Conservation (phyloP, 2,797 vertebrate genomes). For the Etheostoma perlongum region DNA sequence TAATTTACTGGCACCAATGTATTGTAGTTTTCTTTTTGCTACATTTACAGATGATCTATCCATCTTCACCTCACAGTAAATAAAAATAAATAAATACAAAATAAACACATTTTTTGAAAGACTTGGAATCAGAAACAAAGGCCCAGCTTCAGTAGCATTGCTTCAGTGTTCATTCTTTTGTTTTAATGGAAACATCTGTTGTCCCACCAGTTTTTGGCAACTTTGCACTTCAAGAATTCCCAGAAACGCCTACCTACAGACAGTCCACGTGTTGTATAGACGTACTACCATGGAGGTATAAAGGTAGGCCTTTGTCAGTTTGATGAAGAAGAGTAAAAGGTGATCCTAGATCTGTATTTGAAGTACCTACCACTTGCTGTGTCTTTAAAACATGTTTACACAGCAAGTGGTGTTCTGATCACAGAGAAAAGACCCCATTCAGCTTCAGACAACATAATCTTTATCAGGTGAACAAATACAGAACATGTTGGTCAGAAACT, state of each 20-base stretch:
- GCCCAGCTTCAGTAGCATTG: conserved; percentile 53
- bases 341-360: conserved; percentile 35
- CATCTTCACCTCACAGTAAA: conserved; percentile 80
- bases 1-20: conserved; percentile 82
- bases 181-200: conserved; percentile 43
- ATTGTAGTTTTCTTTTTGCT: conserved; percentile 83
- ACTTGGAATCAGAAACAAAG: conserved; percentile 57
- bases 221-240: conserved; percentile 79
- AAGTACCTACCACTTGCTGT: conserved; percentile 26
- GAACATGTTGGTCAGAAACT: conserved; percentile 28
- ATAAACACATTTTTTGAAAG: conserved; percentile 72
- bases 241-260: conserved; percentile 60
- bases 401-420: conserved; percentile 9
- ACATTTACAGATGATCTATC: conserved; percentile 84
- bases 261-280: conserved; percentile 30
- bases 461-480: conserved; percentile 29
- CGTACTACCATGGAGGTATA: conserved; percentile 28
- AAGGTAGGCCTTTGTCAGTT: conserved; percentile 33
- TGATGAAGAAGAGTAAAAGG: conserved; percentile 46
- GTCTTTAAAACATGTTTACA: conserved; percentile 10
- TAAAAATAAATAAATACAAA: conserved; percentile 85
- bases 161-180: conserved; percentile 59
- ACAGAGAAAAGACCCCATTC: conserved; percentile 33
- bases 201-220: conserved; percentile 75
- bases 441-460: conserved; percentile 36